Evolutionary conservation across 2,113 vertebrate genomes (phyloP).

Genomic region (Phasianus colchicus): DNA sequence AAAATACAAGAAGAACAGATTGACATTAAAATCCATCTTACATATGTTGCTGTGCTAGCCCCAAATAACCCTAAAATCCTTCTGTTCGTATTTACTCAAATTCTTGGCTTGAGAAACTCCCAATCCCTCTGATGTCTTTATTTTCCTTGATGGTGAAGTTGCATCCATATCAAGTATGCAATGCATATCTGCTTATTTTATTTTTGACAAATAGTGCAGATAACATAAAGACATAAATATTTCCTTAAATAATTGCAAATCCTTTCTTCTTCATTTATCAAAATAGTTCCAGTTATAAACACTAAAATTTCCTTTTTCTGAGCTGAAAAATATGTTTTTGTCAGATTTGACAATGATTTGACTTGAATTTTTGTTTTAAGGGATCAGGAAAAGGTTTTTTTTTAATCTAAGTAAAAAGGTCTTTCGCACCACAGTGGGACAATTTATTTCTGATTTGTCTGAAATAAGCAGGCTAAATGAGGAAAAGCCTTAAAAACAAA

Average conservation of each 20-base stretch:
- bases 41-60: constrained; percentile 22
- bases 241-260: not conserved
- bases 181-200: not conserved
- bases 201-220: not conserved
- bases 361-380: not conserved
- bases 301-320: not conserved
- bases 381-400: not conserved
- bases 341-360: not conserved
- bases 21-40: constrained; percentile 33
- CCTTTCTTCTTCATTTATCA: not conserved
- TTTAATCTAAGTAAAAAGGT: not conserved
- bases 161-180: not conserved
- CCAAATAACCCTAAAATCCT: constrained; percentile 30
- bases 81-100: constrained; percentile 25
- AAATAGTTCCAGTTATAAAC: not conserved
- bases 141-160: not conserved
- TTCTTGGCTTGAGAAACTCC: not conserved
- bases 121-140: not conserved
- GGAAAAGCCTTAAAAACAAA: not conserved
- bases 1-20: not conserved
- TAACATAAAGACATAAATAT: not conserved
- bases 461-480: not conserved
- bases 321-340: not conserved
- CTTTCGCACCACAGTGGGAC: not conserved
- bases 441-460: not conserved